phyloP scores from a whole-genome alignment of 92 coral and sea anemone genomes.

The Bergia puertoricense region DNA sequence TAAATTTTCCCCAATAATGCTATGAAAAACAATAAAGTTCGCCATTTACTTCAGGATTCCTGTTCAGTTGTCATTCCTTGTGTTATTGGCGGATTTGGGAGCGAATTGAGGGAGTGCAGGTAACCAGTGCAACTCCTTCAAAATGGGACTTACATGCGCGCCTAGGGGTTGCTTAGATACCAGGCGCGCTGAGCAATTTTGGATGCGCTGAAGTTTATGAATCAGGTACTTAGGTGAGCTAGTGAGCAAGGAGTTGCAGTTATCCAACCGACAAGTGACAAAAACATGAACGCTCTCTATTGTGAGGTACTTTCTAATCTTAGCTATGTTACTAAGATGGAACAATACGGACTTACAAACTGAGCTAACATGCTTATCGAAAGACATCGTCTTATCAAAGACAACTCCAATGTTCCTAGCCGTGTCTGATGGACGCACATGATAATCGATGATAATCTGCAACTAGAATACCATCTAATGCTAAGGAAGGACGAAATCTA shows the following conservation, averaged over 20 bases:
- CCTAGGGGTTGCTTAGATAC: background rate
- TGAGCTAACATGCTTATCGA: constrained; percentile 39
- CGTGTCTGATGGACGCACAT: constrained; percentile 12
- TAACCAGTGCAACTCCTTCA: constrained; percentile 6
- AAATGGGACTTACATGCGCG: background rate
- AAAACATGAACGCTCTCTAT: constrained; percentile 18
- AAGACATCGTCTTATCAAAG: constrained; percentile 27
- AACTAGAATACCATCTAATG: constrained; percentile 22
- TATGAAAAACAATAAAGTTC: too few relatives aligned
- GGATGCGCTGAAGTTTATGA: background rate
- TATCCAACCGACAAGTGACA: constrained; percentile 17
- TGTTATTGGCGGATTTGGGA: too few relatives aligned
- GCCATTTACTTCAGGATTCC: too few relatives aligned
- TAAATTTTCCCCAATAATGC: too few relatives aligned
- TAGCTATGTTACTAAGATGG: constrained; percentile 34
- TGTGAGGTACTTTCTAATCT: constrained; percentile 24
- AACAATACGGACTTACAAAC: constrained; percentile 30
- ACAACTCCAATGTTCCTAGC: constrained; percentile 42
- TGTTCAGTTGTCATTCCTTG: too few relatives aligned
- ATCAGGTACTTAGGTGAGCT: constrained; percentile 5
- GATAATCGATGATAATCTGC: background rate
- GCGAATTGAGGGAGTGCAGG: too few relatives aligned
- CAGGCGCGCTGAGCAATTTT: background rate
- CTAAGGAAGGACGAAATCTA: constrained; percentile 1
- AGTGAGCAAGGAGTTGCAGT: background rate